Evolutionary conservation across 2,113 vertebrate genomes (phyloP).

Genomic region (Melanerpes formicivorus): DNA sequence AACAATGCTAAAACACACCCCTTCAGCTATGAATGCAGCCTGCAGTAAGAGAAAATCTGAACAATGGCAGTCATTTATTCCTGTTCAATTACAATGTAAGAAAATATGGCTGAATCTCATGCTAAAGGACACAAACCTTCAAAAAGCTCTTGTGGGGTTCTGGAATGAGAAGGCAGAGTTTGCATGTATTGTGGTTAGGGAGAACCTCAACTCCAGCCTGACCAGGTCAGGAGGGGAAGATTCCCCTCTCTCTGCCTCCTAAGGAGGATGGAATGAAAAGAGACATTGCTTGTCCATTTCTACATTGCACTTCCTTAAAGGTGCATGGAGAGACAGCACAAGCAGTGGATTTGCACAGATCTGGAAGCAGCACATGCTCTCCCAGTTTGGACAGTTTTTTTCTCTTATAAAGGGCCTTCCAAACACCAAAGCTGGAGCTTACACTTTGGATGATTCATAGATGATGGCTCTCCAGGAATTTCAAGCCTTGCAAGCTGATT

Average conservation of each 20-base stretch:
- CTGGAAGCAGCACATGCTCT: no score
- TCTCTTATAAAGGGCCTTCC: no score
- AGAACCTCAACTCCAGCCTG: background rate
- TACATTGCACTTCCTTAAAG: no score
- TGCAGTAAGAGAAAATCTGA: background rate
- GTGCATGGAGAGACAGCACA: no score
- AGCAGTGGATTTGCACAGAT: no score
- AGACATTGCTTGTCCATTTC: no score
- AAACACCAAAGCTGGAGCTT: no score
- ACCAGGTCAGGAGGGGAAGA: background rate
- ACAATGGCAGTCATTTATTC: background rate
- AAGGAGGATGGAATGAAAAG: background rate
- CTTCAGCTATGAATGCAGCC: background rate
- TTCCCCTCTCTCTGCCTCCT: background rate
- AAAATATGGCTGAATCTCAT: background rate
- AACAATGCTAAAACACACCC: background rate
- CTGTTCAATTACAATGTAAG: background rate
- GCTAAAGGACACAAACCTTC: background rate
- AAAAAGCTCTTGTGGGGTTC: rapidly evolving
- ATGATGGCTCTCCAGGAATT: no score
- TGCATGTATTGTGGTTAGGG: background rate
- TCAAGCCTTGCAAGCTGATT: no score
- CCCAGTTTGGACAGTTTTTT: no score
- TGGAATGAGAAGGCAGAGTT: background rate
- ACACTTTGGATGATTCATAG: no score